These are phyloP conservation scores for Xylota sylvarum DNA, from an alignment of 2,888 invertebrate genomes.

Conservation along the genomic window DNA sequence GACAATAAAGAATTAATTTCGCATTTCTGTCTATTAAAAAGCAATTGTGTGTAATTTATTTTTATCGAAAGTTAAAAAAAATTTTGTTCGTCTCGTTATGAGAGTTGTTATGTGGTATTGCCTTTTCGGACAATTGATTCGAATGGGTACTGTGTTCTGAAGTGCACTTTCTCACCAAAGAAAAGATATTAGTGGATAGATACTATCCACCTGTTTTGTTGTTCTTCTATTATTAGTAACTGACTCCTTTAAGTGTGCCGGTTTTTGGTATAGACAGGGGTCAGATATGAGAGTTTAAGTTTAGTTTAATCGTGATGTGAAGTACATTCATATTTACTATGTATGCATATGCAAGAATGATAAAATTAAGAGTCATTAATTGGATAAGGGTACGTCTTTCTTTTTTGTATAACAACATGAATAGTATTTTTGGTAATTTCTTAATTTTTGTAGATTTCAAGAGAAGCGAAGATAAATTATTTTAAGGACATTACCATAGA, in stretches of 20 bases:
- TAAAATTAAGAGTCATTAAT: background rate
- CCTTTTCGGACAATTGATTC: background rate
- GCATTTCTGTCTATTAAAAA: slow-evolving; percentile 29
- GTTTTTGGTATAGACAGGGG: background rate
- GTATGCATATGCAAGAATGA: no score
- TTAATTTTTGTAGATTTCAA: background rate
- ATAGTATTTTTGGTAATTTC: background rate
- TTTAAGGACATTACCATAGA: background rate
- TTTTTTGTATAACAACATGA: background rate
- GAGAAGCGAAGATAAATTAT: background rate
- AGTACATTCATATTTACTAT: background rate
- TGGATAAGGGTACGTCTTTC: background rate
- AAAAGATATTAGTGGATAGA: background rate
- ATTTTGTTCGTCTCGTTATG: background rate
- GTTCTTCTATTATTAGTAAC: background rate
- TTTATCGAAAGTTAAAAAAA: slow-evolving; percentile 6
- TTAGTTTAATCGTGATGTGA: background rate
- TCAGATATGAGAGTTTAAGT: background rate
- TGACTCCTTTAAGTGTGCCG: background rate
- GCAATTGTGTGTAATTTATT: slow-evolving; percentile 38
- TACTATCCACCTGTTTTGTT: background rate
- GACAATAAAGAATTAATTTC: slow-evolving; percentile 22
- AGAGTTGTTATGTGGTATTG: background rate
- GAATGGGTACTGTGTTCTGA: background rate
- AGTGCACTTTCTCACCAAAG: background rate